These are phyloP conservation scores for Calcarius ornatus DNA, from an alignment of 2,113 vertebrate genomes.

Conservation along the genomic window DNA sequence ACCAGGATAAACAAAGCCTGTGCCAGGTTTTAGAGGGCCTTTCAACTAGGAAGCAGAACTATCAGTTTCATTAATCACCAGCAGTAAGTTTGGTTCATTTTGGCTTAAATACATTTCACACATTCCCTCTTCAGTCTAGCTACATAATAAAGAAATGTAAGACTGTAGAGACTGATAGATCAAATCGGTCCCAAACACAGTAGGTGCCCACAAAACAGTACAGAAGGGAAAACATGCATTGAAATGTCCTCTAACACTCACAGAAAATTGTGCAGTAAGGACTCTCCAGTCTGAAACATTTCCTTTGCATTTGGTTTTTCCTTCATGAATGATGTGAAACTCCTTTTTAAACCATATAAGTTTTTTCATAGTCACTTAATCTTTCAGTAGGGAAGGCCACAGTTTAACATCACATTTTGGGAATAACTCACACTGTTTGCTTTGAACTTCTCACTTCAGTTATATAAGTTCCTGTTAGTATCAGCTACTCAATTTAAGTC, in stretches of 20 bases:
- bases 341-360: background rate
- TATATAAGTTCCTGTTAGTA: background rate
- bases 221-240: background rate
- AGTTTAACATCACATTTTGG: background rate
- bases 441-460: background rate
- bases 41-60: background rate
- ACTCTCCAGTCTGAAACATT: background rate
- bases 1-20: background rate
- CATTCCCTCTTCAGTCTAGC: background rate
- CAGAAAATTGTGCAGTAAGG: background rate
- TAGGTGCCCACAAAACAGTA: background rate
- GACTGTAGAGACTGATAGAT: background rate
- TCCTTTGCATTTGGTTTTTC: background rate
- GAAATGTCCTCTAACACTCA: background rate
- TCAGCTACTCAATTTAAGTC: background rate
- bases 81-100: background rate
- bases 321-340: background rate
- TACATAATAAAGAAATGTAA: background rate
- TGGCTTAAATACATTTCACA: background rate
- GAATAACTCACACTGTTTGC: background rate
- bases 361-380: background rate
- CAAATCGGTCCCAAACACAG: background rate
- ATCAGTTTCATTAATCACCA: background rate
- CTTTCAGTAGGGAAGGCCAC: background rate
- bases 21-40: background rate